Base-by-base conservation (phyloP, 2,113 vertebrate species). In the Clarias magur region DNA sequence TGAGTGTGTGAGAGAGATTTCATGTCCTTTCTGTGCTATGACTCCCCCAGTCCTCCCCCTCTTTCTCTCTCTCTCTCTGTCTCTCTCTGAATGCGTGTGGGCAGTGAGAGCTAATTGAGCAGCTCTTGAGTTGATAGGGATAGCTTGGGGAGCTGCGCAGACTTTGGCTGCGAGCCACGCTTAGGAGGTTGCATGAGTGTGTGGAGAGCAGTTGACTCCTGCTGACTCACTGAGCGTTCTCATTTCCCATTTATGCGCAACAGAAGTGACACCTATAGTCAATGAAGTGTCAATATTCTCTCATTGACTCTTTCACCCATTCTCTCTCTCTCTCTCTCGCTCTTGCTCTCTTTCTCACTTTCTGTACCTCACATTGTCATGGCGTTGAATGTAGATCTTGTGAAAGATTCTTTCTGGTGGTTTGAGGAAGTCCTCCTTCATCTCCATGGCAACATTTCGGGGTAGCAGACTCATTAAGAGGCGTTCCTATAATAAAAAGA, bases 401-500 rank as follows among this genome's bases (percentile, higher is more conserved):
- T 99, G 98, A 93, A 99, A 99, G 92, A 99, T 99, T 92, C 98
- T 97, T 94, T 99, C 98, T 1, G 98, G 98, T 81, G 98, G 98
- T 93, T 99, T 98, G 91, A 99, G 93, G 82, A 99, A 99, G 95
- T 99, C 98, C 94, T 99, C 98, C 92, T 99, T 99, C 98, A 99
- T 99, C 96, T 99, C 98, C 98, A 99, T 99, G 93, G 98, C 98
- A 93, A 99, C 98, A 38, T 99, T 99, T 91, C 98, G 96, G 89
- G 98, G 98, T 93, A 99, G 94, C 85, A 99, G 96, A 91, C 98
- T 99, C 98, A 99, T 99, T 92, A 99, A 94, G 53, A 99, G 97
- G 90, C 98, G 97, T 91, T 99, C 98, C 98, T 99, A 90, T 84
- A 83, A 92, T 91, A 91, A 88, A 88, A 91, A 53, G 70, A 85